Conservation (phyloP, 2,113 vertebrate species). For the Actenoides hombroni region DNA sequence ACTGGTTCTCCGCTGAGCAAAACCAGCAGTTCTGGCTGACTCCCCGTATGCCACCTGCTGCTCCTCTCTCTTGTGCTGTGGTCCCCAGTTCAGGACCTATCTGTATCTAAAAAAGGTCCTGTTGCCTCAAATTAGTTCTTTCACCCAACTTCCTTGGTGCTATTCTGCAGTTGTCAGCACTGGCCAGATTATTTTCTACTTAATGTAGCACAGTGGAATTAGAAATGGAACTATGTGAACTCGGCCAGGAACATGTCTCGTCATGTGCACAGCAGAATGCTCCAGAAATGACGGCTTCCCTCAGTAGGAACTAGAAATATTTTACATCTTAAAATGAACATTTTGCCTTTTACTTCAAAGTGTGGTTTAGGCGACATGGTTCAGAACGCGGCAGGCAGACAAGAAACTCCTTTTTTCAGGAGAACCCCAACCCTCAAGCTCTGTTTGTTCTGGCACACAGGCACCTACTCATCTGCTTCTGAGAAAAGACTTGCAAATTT, state of each 20-base stretch:
- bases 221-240: neutral
- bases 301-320: neutral
- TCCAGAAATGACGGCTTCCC: neutral
- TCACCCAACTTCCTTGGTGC: neutral
- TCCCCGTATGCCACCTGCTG: neutral
- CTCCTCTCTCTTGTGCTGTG: neutral
- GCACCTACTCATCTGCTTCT: neutral
- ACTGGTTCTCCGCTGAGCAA: neutral
- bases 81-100: neutral
- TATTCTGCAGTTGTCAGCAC: neutral
- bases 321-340: neutral
- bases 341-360: neutral
- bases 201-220: rapidly evolving
- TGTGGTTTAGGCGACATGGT: neutral
- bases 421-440: neutral
- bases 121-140: neutral
- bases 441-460: neutral
- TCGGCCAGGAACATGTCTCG: rapidly evolving
- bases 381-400: neutral
- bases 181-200: neutral
- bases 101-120: neutral
- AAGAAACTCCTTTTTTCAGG: too few relatives aligned
- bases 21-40: neutral
- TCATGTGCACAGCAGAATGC: neutral
- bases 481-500: neutral